These are phyloP conservation scores for Tetragonisca angustula DNA, from an alignment of 2,888 invertebrate species.

Conservation along the genomic window DNA sequence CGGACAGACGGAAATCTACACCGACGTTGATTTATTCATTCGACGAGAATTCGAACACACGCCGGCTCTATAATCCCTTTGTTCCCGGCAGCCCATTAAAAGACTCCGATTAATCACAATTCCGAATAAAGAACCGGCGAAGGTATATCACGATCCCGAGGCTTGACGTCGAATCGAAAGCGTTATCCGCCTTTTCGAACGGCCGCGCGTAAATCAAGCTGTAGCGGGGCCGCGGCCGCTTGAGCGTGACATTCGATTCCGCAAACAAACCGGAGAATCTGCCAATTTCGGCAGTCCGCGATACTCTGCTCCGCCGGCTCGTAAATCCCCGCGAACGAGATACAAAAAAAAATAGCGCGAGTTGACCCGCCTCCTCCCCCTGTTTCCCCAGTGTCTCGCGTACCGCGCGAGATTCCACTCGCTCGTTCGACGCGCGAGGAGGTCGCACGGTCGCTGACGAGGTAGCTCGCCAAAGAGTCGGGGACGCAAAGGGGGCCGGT, in stretches of 20 bases:
- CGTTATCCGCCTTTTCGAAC: slow-evolving; percentile 13
- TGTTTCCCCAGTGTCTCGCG: slow-evolving; percentile 13
- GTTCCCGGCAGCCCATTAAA: background rate
- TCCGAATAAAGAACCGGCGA: background rate
- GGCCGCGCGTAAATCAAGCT: slow-evolving; percentile 21
- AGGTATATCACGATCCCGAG: background rate
- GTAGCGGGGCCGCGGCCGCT: slow-evolving; percentile 5
- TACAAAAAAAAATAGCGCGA: slow-evolving; percentile 52
- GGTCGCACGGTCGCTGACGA: background rate
- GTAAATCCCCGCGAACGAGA: slow-evolving; percentile 46
- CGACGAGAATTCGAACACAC: background rate
- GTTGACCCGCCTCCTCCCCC: slow-evolving; percentile 31
- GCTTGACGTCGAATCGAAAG: background rate
- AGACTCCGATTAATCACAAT: background rate
- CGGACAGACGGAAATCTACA: no score
- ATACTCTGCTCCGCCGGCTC: slow-evolving; percentile 30
- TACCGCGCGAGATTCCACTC: slow-evolving; percentile 29
- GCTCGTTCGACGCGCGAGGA: slow-evolving; percentile 15
- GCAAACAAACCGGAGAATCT: slow-evolving; percentile 48
- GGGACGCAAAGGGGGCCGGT: slow-evolving; percentile 17
- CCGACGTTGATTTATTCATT: background rate
- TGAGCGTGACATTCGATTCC: slow-evolving; percentile 47
- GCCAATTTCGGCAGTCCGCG: slow-evolving; percentile 45
- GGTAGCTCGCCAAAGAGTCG: slow-evolving; percentile 10
- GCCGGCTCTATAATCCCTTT: background rate